These are phyloP conservation scores for Anguilla rostrata DNA, from an alignment of 2,113 vertebrate species.

Conservation along the genomic window DNA sequence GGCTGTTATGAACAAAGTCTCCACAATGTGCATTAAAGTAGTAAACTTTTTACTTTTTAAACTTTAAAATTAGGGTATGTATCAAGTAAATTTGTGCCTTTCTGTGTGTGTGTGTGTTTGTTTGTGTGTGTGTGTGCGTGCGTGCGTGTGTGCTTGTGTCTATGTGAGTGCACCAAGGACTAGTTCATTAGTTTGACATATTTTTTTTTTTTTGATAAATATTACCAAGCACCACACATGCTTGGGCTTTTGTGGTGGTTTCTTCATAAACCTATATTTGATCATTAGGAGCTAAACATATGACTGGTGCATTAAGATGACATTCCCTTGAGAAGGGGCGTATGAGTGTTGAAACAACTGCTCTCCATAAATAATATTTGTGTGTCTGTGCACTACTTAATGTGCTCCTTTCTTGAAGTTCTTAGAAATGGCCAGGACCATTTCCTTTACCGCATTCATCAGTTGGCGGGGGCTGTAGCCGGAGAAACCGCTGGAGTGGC, in stretches of 20 bases:
- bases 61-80: no score
- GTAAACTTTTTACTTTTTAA: no score
- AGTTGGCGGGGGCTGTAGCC: constrained; percentile 40
- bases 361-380: constrained; percentile 29
- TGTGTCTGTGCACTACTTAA: constrained; percentile 17
- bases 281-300: constrained; percentile 20
- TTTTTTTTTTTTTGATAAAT: background rate
- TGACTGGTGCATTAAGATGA: constrained; percentile 24
- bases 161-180: no score
- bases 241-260: background rate
- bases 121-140: no score
- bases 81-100: no score
- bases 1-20: no score
- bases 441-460: constrained; percentile 42
- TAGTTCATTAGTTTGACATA: no score
- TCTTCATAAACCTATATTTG: background rate
- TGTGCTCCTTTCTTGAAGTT: constrained; percentile 31
- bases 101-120: no score
- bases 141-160: no score
- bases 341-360: constrained; percentile 5
- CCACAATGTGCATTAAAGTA: no score
- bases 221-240: constrained; percentile 9
- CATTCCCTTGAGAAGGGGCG: constrained; percentile 6
- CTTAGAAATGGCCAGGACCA: background rate
- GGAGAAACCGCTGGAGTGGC: constrained; percentile 26